phyloP scores from a whole-genome alignment of 2,888 invertebrate genomes.

The Ligdia adustata region DNA sequence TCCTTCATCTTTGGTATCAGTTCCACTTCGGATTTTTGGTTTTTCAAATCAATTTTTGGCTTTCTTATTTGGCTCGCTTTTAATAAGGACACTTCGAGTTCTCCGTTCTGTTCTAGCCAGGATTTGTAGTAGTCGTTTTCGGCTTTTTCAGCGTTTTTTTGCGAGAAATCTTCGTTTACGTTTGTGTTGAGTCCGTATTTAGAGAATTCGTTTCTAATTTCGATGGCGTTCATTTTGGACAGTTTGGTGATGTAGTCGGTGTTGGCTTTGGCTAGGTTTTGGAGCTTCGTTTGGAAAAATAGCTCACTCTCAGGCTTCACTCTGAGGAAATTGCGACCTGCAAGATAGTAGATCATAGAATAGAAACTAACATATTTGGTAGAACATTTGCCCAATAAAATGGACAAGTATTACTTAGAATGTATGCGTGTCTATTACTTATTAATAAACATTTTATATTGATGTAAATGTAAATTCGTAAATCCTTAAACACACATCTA shows the following conservation, averaged over 20 bases:
- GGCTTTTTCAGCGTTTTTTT: slow-evolving; percentile 53
- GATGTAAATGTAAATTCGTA: no score
- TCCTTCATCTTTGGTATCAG: slow-evolving; percentile 68
- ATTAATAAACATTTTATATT: no score
- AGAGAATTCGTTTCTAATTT: slow-evolving; percentile 70
- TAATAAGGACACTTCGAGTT: slow-evolving; percentile 73
- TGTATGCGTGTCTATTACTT: no score
- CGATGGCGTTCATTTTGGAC: slow-evolving; percentile 69
- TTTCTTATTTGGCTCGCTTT: slow-evolving; percentile 67
- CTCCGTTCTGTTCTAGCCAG: slow-evolving; percentile 79
- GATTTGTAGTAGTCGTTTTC: slow-evolving; percentile 79
- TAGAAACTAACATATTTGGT: no score
- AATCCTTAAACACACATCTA: no score
- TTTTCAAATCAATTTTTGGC: slow-evolving; percentile 52
- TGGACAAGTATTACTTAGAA: no score
- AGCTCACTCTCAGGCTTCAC: slow-evolving; percentile 77
- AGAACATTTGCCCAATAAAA: no score
- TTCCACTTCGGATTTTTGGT: slow-evolving; percentile 71
- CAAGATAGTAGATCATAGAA: slow-evolving; percentile 35
- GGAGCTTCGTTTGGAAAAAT: slow-evolving; percentile 71
- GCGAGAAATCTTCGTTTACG: slow-evolving; percentile 50
- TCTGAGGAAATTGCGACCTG: slow-evolving; percentile 61
- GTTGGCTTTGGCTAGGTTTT: slow-evolving; percentile 67
- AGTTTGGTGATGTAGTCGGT: slow-evolving; percentile 66
- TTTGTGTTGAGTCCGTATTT: slow-evolving; percentile 72